Evolutionary conservation across 2,113 vertebrate genomes (phyloP).

Genomic region (Trochalopteron elliotii): DNA sequence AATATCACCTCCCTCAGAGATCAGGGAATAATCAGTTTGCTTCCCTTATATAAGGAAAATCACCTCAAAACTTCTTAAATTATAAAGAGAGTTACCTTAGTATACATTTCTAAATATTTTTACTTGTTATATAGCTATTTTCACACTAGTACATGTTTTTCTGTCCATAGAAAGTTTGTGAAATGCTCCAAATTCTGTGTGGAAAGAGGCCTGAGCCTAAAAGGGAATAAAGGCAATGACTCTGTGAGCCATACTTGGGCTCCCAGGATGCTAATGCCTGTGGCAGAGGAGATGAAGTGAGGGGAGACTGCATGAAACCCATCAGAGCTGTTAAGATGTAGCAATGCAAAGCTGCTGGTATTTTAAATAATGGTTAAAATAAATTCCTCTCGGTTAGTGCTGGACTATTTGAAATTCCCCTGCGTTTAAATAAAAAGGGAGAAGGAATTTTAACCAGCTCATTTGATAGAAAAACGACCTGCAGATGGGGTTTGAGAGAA

Average conservation of each 20-base stretch:
- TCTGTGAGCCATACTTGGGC: neutral
- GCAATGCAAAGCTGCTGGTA: neutral
- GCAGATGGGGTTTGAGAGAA: slow-evolving; percentile 7
- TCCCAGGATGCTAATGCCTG: neutral
- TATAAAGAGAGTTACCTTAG: neutral
- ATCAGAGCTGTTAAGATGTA: neutral
- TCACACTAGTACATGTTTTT: accelerated
- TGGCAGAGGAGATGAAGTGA: neutral
- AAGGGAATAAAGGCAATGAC: neutral
- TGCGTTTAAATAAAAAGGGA: neutral
- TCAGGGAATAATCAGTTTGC: neutral
- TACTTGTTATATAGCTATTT: neutral
- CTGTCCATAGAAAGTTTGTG: neutral
- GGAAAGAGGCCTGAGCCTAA: neutral
- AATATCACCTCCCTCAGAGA: neutral
- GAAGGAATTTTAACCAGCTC: slow-evolving; percentile 18
- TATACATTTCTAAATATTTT: neutral
- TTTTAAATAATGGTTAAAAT: slow-evolving; percentile 26
- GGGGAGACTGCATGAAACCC: neutral
- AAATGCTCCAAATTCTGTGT: neutral
- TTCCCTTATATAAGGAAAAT: neutral
- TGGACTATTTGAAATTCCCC: neutral
- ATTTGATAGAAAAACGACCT: slow-evolving; percentile 8
- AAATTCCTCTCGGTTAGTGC: neutral
- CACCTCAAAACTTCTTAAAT: neutral